Conservation (phyloP, 2,113 vertebrate species). For the Ailurus styani region DNA sequence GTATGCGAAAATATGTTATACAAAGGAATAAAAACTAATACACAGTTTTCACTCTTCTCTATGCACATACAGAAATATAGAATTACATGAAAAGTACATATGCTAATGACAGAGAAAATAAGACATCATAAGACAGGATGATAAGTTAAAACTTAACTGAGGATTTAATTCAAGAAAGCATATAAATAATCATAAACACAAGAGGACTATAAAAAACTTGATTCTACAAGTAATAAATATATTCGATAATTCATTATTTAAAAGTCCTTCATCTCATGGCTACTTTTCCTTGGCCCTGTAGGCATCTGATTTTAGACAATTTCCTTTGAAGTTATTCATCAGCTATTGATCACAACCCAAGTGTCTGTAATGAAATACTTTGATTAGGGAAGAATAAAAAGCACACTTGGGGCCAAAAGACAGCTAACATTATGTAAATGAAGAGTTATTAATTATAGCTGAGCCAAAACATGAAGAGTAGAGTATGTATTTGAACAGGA, state of each 20-base stretch:
- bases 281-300: not conserved
- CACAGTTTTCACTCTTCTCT: not conserved
- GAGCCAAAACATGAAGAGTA: not conserved
- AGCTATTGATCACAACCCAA: conserved; percentile 54
- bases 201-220: not conserved
- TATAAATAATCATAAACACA: not conserved
- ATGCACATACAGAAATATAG: not conserved
- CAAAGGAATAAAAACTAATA: not conserved
- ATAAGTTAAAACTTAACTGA: not conserved
- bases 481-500: not conserved
- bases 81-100: not conserved
- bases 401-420: conserved; percentile 1
- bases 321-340: conserved; percentile 53
- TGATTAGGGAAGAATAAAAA: conserved; percentile 34
- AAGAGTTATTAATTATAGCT: conserved; percentile 11
- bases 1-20: not conserved
- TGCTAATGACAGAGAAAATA: not conserved
- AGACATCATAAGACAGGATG: not conserved
- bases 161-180: not conserved
- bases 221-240: not conserved
- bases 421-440: conserved; percentile 33
- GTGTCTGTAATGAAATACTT: conserved; percentile 40
- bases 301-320: conserved; percentile 24
- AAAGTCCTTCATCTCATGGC: not conserved
- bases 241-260: not conserved